These are phyloP conservation scores for Notodonta ziczac DNA, from an alignment of 2,888 invertebrate genomes.

Conservation along the genomic window DNA sequence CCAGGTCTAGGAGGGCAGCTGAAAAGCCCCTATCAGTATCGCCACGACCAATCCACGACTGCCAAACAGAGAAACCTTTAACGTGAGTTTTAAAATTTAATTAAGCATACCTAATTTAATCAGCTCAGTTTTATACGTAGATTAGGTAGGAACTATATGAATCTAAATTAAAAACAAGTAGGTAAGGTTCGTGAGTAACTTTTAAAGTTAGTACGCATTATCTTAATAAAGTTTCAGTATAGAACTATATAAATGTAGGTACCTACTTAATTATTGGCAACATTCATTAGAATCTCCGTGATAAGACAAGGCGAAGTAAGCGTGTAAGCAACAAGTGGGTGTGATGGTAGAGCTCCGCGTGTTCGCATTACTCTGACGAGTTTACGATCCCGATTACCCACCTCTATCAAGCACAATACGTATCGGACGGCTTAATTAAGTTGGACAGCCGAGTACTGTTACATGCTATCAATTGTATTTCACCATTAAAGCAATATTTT, in stretches of 20 bases:
- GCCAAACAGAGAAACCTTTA: too few species aligned
- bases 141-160: too few species aligned
- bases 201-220: too few species aligned
- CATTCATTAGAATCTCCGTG: slow-evolving; percentile 8
- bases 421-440: slow-evolving; percentile 57
- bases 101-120: too few species aligned
- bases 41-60: too few species aligned
- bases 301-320: slow-evolving; percentile 10
- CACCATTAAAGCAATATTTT: slow-evolving; percentile 44
- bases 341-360: slow-evolving; percentile 20
- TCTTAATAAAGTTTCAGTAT: background rate
- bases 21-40: too few species aligned
- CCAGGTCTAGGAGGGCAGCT: too few species aligned
- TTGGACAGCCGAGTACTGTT: slow-evolving; percentile 39
- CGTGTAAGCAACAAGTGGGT: slow-evolving; percentile 25
- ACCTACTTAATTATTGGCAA: background rate
- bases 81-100: too few species aligned
- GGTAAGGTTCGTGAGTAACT: too few species aligned
- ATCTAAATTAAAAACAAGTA: too few species aligned
- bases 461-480: slow-evolving; percentile 44
- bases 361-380: slow-evolving; percentile 35
- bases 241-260: background rate
- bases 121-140: too few species aligned
- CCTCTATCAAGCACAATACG: slow-evolving; percentile 52
- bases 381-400: slow-evolving; percentile 55